These are phyloP conservation scores for Phyllotreta cruciferae DNA, from an alignment of 2,888 invertebrate species.

Conservation along the genomic window DNA sequence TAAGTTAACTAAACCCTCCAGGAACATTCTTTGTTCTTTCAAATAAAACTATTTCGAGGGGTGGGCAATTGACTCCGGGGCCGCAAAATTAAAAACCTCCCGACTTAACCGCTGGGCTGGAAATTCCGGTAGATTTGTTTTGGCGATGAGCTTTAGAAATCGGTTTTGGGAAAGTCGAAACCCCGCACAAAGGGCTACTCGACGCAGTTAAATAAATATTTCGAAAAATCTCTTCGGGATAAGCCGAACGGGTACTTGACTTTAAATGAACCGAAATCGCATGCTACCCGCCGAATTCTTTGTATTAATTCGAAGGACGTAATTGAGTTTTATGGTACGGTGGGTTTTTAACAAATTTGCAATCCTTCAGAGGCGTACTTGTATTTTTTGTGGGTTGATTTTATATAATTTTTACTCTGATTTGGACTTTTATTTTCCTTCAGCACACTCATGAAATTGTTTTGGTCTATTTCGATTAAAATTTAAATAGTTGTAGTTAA, in stretches of 20 bases:
- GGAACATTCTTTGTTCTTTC: too few relatives aligned
- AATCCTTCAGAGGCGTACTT: slow-evolving; percentile 11
- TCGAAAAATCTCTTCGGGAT: slow-evolving; percentile 32
- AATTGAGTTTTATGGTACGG: slow-evolving; percentile 38
- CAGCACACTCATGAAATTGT: too few relatives aligned
- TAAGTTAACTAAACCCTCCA: too few relatives aligned
- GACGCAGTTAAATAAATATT: slow-evolving; percentile 41
- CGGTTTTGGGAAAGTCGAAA: slow-evolving; percentile 33
- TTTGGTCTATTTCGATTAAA: too few relatives aligned
- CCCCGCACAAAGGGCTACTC: slow-evolving; percentile 35
- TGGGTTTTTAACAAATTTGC: slow-evolving; percentile 26
- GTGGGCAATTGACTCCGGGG: too few relatives aligned
- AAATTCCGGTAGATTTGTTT: slow-evolving; percentile 25
- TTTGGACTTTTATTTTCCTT: too few relatives aligned
- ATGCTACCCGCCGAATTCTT: slow-evolving; percentile 14
- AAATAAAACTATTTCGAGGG: background rate
- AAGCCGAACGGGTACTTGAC: slow-evolving; percentile 39
- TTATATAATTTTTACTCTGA: too few relatives aligned
- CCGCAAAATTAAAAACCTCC: slow-evolving; percentile 5
- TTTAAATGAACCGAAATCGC: slow-evolving; percentile 33
- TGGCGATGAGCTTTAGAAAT: slow-evolving; percentile 35
- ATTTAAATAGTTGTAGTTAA: too few relatives aligned
- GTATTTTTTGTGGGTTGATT: too few relatives aligned
- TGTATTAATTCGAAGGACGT: slow-evolving; percentile 17
- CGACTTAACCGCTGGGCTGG: background rate